Conservation (phyloP, 2,113 vertebrate species). For the Coryphaenoides rupestris region DNA sequence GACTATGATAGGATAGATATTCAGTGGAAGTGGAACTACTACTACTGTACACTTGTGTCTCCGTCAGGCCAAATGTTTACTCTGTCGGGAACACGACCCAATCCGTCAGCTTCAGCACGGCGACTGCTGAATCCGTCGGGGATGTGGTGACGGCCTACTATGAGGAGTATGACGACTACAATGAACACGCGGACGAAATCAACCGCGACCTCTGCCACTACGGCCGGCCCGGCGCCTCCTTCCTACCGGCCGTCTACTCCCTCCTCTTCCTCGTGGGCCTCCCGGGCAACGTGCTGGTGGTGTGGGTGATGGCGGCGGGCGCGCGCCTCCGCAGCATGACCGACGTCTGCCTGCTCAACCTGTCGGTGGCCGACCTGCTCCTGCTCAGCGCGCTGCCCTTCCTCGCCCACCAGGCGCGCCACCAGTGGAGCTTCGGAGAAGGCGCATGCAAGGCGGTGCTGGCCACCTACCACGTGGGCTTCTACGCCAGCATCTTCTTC, state of each 20-base stretch:
- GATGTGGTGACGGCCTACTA: rapidly evolving
- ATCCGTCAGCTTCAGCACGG: too few species aligned
- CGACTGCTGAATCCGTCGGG: not conserved
- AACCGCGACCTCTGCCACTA: constrained; percentile 23
- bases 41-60: too few species aligned
- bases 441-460: constrained; percentile 74
- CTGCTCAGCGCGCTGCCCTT: constrained; percentile 80
- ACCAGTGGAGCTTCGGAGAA: constrained; percentile 78
- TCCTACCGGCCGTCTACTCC: constrained; percentile 78
- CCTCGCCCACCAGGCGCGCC: constrained; percentile 73
- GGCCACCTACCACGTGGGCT: constrained; percentile 74
- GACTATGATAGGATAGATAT: too few species aligned
- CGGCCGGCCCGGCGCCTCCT: not conserved
- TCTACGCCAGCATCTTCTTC: constrained; percentile 85
- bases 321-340: constrained; percentile 79
- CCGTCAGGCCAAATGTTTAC: not conserved
- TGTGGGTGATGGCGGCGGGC: constrained; percentile 78
- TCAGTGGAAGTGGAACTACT: too few species aligned
- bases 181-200: rapidly evolving
- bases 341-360: constrained; percentile 85
- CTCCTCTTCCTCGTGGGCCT: constrained; percentile 79
- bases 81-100: too few species aligned
- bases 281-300: constrained; percentile 78
- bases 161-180: not conserved
- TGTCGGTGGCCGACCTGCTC: constrained; percentile 83